These are phyloP conservation scores for Tylochromis polylepis DNA, from an alignment of 2,113 vertebrate species.

Conservation along the genomic window DNA sequence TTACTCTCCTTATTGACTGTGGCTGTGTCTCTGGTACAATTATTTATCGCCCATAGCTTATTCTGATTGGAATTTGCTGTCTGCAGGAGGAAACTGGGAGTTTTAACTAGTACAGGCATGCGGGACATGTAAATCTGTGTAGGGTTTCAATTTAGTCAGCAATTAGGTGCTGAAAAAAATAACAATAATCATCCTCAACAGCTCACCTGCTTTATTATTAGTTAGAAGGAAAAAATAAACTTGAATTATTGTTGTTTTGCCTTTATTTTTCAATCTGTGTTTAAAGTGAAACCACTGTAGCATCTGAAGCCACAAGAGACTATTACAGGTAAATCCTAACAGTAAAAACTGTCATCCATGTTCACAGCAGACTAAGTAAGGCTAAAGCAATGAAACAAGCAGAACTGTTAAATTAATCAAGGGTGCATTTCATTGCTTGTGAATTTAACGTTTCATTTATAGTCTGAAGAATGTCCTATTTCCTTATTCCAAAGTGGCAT, in stretches of 20 bases:
- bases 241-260: background rate
- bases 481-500: background rate
- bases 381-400: background rate
- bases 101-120: background rate
- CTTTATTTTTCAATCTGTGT: background rate
- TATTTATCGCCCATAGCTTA: background rate
- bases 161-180: background rate
- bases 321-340: background rate
- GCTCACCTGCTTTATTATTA: background rate
- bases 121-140: background rate
- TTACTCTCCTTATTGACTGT: constrained; percentile 42
- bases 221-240: background rate
- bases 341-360: background rate
- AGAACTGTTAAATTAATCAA: background rate
- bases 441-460: background rate
- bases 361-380: background rate
- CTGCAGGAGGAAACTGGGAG: background rate
- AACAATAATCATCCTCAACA: background rate
- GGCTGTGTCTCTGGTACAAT: background rate
- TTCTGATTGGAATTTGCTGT: background rate
- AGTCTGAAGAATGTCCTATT: background rate
- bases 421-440: background rate
- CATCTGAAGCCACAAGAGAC: background rate
- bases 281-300: background rate
- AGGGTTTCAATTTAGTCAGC: background rate